Evolutionary conservation across 2,888 invertebrate genomes (phyloP), one percentile per base, ranked within the genome.

Genomic region (Gymnocheta viridis): DNA sequence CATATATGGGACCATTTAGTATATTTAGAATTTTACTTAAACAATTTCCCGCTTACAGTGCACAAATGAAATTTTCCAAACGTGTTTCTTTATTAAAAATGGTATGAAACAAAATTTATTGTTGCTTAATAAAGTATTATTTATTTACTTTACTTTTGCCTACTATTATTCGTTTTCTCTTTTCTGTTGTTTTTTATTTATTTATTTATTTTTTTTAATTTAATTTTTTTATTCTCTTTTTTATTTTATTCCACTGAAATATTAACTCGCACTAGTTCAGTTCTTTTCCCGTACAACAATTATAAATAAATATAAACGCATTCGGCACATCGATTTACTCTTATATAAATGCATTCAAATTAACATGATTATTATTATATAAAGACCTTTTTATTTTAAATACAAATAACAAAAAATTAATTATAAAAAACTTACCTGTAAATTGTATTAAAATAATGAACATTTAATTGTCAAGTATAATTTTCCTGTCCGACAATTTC

Each of bases 381-480:
- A 56, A 41, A 66, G 4, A 54, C 6, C 22, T 64, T 66, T 62
- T 73, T 35, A 14, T 14, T 38, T 38, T 27, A n/a, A 32, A 44
- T 44, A 5, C 24, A 54, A 70, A 64, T 4, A 51, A 32, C 4
- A 77, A 58, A 0, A 60, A 51, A 22, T 35, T 35, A 27, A 49
- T 6, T 22, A 12, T 12, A 22, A 62, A 38, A 58, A 24, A 64
- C 78, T 79, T n/a, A 79, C 78, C 78, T 62, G 51, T 49, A 54
- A 62, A 54, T 79, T 54, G 51, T 19, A 70, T 79, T 70, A 70
- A 62, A 70, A 62, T 70, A 79, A 79, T 79, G 24, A 70, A 70
- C 44, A 58, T 79, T 70, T 64, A 79, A 62, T 70, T 54, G 64
- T 54, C 32, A 58, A 79, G 24, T 44, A 41, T 51, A 24, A 54